phyloP scores from a whole-genome alignment of 2,797 vertebrate species.

The Enteromius radiatus region DNA sequence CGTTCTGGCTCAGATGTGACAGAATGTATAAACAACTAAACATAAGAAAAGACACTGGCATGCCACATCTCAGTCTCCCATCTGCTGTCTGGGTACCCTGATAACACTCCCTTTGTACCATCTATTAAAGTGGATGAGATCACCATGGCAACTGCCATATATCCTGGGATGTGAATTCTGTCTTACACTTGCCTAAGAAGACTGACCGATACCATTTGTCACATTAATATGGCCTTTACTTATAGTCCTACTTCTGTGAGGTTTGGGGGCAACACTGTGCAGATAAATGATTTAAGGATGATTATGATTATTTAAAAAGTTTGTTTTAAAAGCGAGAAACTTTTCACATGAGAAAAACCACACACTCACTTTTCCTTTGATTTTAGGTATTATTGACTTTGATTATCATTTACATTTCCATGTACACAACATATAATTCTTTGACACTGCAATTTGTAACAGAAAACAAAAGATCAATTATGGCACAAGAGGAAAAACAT shows the following conservation, averaged over 20 bases:
- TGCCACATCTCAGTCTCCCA: conserved; percentile 50
- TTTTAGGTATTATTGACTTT: conserved; percentile 39
- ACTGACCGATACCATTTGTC: neutral
- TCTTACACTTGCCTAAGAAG: conserved; percentile 9
- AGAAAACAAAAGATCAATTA: conserved; percentile 27
- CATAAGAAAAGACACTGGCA: conserved; percentile 20
- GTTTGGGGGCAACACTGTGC: neutral
- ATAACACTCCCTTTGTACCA: conserved; percentile 25
- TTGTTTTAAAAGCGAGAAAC: neutral
- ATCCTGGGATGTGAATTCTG: conserved; percentile 21
- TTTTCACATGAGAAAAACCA: neutral
- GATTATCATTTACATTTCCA: conserved; percentile 33
- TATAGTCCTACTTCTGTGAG: neutral
- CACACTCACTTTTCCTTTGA: neutral
- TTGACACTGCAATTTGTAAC: conserved; percentile 30
- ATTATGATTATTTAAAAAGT: neutral
- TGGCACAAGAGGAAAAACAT: conserved; percentile 36
- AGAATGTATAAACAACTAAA: conserved; percentile 27
- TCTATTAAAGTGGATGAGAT: conserved; percentile 36
- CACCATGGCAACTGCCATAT: conserved; percentile 50
- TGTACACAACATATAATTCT: conserved; percentile 30
- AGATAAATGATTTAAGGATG: neutral
- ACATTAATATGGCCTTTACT: neutral
- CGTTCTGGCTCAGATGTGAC: conserved; percentile 41
- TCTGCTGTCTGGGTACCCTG: conserved; percentile 59